Percentiles rank a stretch among this genome's conserved stretches.
Conservation (phyloP, 1,140 invertebrate species). For the Phocides pigmalion region DNA sequence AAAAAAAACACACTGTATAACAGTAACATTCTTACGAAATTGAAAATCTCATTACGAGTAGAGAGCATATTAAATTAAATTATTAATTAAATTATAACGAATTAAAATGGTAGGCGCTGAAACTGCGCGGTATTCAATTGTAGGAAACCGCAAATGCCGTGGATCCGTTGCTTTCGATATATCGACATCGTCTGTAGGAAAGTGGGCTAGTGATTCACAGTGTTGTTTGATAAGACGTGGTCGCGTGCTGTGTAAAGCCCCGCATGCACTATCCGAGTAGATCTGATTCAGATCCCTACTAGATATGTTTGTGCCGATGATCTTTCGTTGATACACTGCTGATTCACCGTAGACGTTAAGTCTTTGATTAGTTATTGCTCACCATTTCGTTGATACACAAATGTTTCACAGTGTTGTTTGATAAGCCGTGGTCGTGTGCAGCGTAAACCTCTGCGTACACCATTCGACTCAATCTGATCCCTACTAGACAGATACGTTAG, state of each 20-base stretch:
- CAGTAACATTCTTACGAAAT: too few species aligned
- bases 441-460: neutral
- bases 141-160: slow-evolving; percentile 68
- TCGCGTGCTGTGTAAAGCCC: slow-evolving; percentile 45
- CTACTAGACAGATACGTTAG: too few species aligned
- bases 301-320: too few species aligned
- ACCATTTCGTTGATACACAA: too few species aligned
- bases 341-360: too few species aligned
- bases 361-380: too few species aligned
- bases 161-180: slow-evolving; percentile 73
- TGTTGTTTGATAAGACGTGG: slow-evolving; percentile 58
- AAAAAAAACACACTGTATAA: too few species aligned
- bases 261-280: neutral
- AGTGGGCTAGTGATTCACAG: slow-evolving; percentile 65
- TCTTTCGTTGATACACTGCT: too few species aligned
- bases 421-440: slow-evolving; percentile 58
- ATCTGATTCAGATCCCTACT: too few species aligned
- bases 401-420: slow-evolving; percentile 59
- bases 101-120: slow-evolving; percentile 45
- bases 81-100: too few species aligned
- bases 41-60: too few species aligned
- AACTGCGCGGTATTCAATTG: slow-evolving; percentile 70
- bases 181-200: slow-evolving; percentile 57
- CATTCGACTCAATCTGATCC: too few species aligned
- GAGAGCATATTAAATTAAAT: slow-evolving; percentile 25